Evolutionary conservation across 2,113 vertebrate genomes (phyloP), one percentile per base, ranked within the genome.

Genomic region (Xenopus borealis): DNA sequence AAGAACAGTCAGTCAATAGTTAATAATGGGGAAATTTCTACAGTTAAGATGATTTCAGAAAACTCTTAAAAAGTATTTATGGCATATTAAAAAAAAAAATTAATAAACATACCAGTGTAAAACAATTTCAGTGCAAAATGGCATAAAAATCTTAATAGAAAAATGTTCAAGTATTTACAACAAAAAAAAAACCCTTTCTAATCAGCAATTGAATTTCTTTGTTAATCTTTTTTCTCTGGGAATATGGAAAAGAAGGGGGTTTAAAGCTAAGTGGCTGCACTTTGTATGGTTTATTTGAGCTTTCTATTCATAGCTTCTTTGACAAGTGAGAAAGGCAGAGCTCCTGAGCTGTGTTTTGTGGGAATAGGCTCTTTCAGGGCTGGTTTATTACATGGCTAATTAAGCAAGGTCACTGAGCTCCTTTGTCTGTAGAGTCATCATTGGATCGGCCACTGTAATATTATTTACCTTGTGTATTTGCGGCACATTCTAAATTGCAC

Each of bases 341-440:
- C 68, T 72, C 79, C 81, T 84, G 85, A 68, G 84, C 82, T 69
- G 58, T 50, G 79, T 84, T 89, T 80, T 84, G 82, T 88, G 86
- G 87, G 87, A 88, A 86, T 82, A 79, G 74, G 84, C 62, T 83
- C 81, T 88, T 88, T 88, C 78, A 80, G 83, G 81, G 85, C 88
- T 84, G 88, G 72, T 86, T 89, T 86, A 86, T 90, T 92, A 88
- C 81, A 85, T 83, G 89, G 87, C 86, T 91, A 88, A 86, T 88
- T 89, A 89, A 85, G 81, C 84, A 83, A 85, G 89, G 89, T 87
- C 86, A 86, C 75, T 69, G 19, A 80, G 82, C 80, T 75, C 79
- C 82, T 85, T 45, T 79, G 82, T 83, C 85, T 82, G 81, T 81
- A 85, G 84, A 85, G 75, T 83, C 84, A 75, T 86, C 81, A 72